A percentile compares a stretch with the other conserved stretches of the same genome.
phyloP scores from a whole-genome alignment of 92 coral and sea anemone genomes.

The Parazoanthus atlanticus region DNA sequence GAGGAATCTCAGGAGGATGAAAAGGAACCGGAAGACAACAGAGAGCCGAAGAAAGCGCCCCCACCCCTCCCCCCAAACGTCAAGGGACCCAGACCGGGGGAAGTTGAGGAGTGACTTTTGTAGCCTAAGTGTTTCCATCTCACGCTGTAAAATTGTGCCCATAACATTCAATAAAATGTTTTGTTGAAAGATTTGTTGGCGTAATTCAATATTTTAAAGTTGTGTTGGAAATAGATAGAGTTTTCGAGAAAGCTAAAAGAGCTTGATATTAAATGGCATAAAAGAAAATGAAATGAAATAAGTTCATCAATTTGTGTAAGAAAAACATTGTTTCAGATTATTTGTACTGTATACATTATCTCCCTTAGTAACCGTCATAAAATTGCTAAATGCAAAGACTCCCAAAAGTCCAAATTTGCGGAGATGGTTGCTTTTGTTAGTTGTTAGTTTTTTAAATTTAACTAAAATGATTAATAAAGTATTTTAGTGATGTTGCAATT shows the following conservation, averaged over 20 bases:
- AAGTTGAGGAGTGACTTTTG: conserved; percentile 16
- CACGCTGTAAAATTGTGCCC: neutral
- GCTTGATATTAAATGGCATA: neutral
- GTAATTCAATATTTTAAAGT: neutral
- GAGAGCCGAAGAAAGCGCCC: neutral
- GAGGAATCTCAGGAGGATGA: neutral
- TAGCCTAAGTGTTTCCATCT: neutral
- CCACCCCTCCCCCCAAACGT: conserved; percentile 6
- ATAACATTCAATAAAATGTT: neutral
- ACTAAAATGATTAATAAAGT: too few species aligned
- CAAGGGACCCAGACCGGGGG: conserved; percentile 23
- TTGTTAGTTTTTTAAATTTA: neutral
- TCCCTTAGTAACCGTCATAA: neutral
- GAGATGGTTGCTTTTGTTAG: neutral
- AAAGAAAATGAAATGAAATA: neutral
- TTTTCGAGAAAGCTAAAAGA: neutral
- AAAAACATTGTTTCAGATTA: neutral
- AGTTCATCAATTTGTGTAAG: too few species aligned
- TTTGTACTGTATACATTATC: neutral
- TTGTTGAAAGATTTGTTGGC: neutral
- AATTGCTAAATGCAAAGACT: too few species aligned
- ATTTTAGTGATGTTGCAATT: neutral
- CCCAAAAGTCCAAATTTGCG: too few species aligned
- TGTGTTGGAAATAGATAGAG: neutral
- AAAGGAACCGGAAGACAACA: neutral